phyloP scores from a whole-genome alignment of 2,113 vertebrate species.

The Cyanoramphus novaezelandiae region DNA sequence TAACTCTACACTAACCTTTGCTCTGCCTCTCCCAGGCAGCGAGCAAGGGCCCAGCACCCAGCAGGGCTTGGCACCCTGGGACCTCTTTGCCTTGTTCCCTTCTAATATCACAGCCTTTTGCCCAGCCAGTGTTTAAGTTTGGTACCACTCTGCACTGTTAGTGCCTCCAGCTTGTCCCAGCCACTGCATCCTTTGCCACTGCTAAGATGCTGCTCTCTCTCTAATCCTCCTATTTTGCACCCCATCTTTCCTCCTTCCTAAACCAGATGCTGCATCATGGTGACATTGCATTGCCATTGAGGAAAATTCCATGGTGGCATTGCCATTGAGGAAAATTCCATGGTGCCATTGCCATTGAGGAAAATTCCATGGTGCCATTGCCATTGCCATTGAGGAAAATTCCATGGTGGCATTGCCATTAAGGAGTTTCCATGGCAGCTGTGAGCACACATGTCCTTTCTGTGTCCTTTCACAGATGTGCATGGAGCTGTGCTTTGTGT shows the following conservation, averaged over 20 bases:
- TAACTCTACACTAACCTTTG: background rate
- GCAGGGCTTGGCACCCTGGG: background rate
- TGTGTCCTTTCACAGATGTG: background rate
- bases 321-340: too few relatives aligned
- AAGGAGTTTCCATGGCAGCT: background rate
- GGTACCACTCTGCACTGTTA: background rate
- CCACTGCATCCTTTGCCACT: background rate
- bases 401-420: background rate
- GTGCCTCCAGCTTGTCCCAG: background rate
- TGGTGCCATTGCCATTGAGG: too few relatives aligned
- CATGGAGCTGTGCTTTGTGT: background rate
- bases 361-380: too few relatives aligned
- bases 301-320: background rate
- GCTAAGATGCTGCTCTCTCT: background rate
- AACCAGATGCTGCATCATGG: accelerated
- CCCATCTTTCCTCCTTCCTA: background rate
- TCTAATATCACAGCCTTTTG: background rate
- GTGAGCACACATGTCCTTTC: accelerated
- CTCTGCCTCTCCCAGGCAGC: background rate
- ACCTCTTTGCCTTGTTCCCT: background rate
- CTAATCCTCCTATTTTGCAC: background rate
- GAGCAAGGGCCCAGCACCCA: background rate
- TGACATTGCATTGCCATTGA: background rate
- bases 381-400: too few relatives aligned
- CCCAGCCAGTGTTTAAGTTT: background rate